These are phyloP conservation scores for Ligdia adustata DNA, from an alignment of 2,888 invertebrate species.

Conservation along the genomic window DNA sequence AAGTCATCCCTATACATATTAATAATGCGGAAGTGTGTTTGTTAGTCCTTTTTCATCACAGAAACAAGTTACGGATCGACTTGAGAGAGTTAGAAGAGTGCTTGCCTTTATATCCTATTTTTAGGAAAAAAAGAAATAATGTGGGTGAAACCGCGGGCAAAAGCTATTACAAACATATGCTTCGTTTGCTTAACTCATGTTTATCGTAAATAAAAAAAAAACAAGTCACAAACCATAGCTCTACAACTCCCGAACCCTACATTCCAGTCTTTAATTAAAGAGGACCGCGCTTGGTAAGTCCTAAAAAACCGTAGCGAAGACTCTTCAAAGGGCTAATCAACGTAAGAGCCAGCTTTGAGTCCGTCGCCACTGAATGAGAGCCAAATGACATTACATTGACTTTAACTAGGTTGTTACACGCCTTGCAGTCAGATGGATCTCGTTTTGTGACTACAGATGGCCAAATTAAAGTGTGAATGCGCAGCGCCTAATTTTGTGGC, in stretches of 20 bases:
- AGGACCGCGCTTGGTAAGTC: conserved; percentile 18
- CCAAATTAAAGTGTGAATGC: not conserved
- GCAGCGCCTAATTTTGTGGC: not conserved
- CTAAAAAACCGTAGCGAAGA: conserved; percentile 19
- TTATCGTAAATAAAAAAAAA: no score
- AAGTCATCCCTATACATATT: no score
- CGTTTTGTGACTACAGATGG: conserved; percentile 1
- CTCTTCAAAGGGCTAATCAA: conserved; percentile 54
- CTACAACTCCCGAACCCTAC: not conserved
- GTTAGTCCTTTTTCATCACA: no score
- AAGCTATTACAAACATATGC: no score
- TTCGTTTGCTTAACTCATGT: no score
- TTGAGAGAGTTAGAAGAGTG: no score
- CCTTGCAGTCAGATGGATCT: conserved; percentile 1
- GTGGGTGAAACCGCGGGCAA: no score
- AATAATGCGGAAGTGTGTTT: no score
- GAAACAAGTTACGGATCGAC: no score
- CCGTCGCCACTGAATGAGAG: conserved; percentile 39
- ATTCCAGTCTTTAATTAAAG: conserved; percentile 13
- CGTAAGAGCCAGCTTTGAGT: conserved; percentile 50
- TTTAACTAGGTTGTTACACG: no score
- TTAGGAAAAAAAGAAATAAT: no score
- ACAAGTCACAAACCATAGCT: not conserved
- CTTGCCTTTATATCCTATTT: no score
- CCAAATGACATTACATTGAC: conserved; percentile 44